Base-by-base conservation (phyloP, 1,140 invertebrate species). In the Brachionus rubens region DNA sequence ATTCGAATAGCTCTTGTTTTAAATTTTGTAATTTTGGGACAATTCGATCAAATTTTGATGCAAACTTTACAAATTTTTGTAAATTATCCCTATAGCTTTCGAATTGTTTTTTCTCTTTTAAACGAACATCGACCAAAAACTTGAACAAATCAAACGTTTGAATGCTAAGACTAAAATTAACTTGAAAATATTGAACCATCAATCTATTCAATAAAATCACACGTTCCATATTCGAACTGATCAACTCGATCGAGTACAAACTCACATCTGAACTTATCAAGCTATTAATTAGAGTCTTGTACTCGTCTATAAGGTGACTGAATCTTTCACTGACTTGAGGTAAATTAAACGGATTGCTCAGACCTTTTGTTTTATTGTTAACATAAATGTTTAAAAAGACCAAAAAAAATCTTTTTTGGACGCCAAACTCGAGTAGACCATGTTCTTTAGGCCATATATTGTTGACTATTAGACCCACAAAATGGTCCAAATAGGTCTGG, bases 121-220 rank as follows among this genome's bases (percentile, higher is more conserved):
- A 14, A 1, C 54, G 54, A 40, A 59, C 16, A 33, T 41, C 9
- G n/a, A n/a, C n/a, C 16, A 59, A 41, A 36, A 36, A 16, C 5
- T 6, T 14, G 16, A 36, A 59, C 33, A 16, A 36, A 21, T 21
- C 9, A 6, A 16, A 36, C 16, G 33, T 59, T 16, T 59, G 12
- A 3, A 1, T 16, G 36, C 43, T 65, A 3, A 65, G 10, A 46
- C 3, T 9, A 65, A 65, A 65, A 26, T 65, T 28, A 33, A 33
- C 14, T 16, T 30, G 28, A 28, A 65, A 65, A 65, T 65, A 24
- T 14, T 41, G 7, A 5, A 65, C 12, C 12, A 65, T 26, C 12
- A 65, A 19, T 12, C 43, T 21, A 65, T 65, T 65, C 43, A 65
- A n/a, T n/a, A n/a, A n/a, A n/a, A n/a, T n/a, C n/a, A n/a, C n/a